phyloP scores from a whole-genome alignment of 2,113 vertebrate species.

The Symphodus melops region DNA sequence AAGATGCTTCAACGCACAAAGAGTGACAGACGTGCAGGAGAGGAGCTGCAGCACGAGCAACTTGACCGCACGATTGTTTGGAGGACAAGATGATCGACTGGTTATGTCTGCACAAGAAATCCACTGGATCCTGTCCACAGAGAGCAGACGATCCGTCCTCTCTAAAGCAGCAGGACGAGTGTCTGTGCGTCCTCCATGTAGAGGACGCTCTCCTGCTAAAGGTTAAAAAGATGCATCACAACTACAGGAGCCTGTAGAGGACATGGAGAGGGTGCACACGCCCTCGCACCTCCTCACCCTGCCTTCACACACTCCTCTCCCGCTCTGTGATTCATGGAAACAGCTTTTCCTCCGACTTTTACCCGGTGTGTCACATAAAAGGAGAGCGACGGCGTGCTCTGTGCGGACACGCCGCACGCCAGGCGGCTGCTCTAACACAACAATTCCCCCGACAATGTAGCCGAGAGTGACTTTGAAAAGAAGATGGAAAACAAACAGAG shows the following conservation, averaged over 20 bases:
- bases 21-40: too few species aligned
- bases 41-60: too few species aligned
- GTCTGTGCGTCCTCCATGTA: background rate
- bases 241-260: background rate
- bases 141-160: background rate
- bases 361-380: constrained; percentile 32
- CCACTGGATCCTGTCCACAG: too few species aligned
- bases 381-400: constrained; percentile 15
- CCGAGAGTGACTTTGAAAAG: background rate
- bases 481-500: background rate
- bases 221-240: constrained; percentile 5
- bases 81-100: background rate
- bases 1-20: too few species aligned
- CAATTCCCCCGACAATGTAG: background rate
- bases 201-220: background rate
- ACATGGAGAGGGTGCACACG: background rate
- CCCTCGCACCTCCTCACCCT: background rate
- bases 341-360: background rate
- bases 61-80: background rate
- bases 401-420: background rate
- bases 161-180: background rate
- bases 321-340: constrained; percentile 23
- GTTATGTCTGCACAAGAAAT: background rate
- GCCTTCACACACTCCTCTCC: constrained; percentile 24
- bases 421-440: background rate